Evolutionary conservation across 2,888 invertebrate species (phyloP).

Genomic region (Mycogona germanica): DNA sequence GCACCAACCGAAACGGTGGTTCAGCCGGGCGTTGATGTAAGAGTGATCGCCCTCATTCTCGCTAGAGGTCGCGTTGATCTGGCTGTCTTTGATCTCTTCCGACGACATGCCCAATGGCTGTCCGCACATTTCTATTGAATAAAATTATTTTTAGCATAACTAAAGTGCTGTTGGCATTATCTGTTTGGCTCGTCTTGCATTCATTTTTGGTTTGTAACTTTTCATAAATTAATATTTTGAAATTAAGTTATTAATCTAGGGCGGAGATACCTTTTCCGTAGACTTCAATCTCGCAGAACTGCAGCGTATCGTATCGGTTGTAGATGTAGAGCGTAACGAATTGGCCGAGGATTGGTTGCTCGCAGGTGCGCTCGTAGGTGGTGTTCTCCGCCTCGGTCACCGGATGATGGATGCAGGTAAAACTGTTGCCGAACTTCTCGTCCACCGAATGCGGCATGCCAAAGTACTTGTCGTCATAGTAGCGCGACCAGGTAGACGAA

Average conservation of each 20-base stretch:
- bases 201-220: no score
- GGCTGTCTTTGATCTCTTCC: constrained; percentile 26
- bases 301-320: constrained; percentile 25
- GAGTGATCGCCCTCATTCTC: constrained; percentile 22
- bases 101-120: constrained; percentile 28
- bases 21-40: constrained; percentile 25
- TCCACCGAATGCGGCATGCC: constrained; percentile 25
- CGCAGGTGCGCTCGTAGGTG: constrained; percentile 24
- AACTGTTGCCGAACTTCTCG: constrained; percentile 25
- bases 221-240: neutral
- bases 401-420: constrained; percentile 25
- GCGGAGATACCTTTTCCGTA: constrained; percentile 25
- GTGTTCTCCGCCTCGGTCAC: constrained; percentile 23
- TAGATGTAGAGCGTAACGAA: constrained; percentile 26
- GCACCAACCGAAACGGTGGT: constrained; percentile 26
- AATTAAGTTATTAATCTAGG: no score
- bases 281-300: constrained; percentile 26
- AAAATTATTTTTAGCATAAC: neutral
- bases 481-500: constrained; percentile 23
- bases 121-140: constrained; percentile 25
- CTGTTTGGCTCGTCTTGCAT: no score
- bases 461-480: constrained; percentile 25
- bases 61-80: constrained; percentile 24
- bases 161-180: no score
- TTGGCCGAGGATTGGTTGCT: constrained; percentile 26